Evolutionary conservation across 2,113 vertebrate species (phyloP).

Genomic region (Brachirus orientalis): DNA sequence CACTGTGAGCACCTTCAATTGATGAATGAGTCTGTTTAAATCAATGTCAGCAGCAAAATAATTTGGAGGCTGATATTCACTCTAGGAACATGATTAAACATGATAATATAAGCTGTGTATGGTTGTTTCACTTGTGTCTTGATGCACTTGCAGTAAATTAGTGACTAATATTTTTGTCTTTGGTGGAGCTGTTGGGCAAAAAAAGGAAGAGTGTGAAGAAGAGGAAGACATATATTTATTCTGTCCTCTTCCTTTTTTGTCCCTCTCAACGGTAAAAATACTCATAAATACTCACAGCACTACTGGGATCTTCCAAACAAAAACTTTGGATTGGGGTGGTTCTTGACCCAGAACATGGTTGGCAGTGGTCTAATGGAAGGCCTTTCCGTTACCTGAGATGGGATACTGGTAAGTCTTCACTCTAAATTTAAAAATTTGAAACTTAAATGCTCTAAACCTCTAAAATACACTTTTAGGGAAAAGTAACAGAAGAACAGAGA

Average conservation of each 20-base stretch:
- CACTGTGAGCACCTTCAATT: too few species aligned
- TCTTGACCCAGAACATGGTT: slow-evolving; percentile 86
- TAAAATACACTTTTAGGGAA: too few species aligned
- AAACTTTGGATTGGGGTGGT: slow-evolving; percentile 92
- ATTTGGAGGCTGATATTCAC: too few species aligned
- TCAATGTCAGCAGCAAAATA: too few species aligned
- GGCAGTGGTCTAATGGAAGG: slow-evolving; percentile 88
- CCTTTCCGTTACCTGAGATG: slow-evolving; percentile 92
- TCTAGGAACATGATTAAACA: not conserved
- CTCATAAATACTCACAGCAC: slow-evolving; percentile 38
- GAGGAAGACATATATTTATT: slow-evolving; percentile 40
- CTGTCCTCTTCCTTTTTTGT: slow-evolving; percentile 13
- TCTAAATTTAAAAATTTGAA: not conserved
- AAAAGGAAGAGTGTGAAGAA: slow-evolving; percentile 46
- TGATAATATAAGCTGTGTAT: not conserved
- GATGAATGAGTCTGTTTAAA: too few species aligned
- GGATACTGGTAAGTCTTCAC: slow-evolving; percentile 83
- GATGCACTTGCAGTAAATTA: too few species aligned
- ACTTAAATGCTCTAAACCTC: too few species aligned
- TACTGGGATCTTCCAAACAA: slow-evolving; percentile 17
- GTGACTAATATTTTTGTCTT: not conserved
- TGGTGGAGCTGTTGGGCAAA: slow-evolving; percentile 10
- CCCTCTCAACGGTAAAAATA: slow-evolving; percentile 42
- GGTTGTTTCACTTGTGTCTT: not conserved
- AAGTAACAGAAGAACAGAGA: too few species aligned